Evolutionary conservation across 2,888 invertebrate genomes (phyloP).

Genomic region (Cotesia congregata): DNA sequence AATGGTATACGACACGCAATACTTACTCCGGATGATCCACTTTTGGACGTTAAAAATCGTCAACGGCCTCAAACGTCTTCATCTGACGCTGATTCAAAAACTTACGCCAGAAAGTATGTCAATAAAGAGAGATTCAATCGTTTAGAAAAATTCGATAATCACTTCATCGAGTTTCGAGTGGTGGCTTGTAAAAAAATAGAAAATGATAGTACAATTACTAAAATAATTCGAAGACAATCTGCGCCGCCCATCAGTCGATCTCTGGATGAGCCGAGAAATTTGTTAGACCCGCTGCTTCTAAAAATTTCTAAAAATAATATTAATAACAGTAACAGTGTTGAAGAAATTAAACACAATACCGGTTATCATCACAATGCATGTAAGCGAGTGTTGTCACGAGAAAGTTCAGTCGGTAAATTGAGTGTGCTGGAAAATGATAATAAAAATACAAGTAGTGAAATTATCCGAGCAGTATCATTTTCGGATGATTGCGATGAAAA

Average conservation of each 20-base stretch:
- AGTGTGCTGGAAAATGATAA: constrained; percentile 2
- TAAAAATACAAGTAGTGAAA: background rate
- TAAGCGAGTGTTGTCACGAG: constrained; percentile 11
- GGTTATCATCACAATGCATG: background rate
- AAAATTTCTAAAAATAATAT: constrained; percentile 36
- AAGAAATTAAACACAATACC: constrained; percentile 30
- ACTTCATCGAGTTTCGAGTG: constrained; percentile 60
- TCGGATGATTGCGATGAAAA: constrained; percentile 26
- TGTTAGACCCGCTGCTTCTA: constrained; percentile 40
- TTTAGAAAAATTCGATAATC: constrained; percentile 54
- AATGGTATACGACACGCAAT: constrained; percentile 81
- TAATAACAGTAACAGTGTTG: constrained; percentile 15
- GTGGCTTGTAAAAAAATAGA: constrained; percentile 53
- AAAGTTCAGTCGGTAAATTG: constrained; percentile 28
- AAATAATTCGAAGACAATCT: constrained; percentile 55
- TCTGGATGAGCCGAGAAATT: constrained; percentile 19
- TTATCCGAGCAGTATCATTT: constrained; percentile 19
- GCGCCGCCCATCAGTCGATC: constrained; percentile 50
- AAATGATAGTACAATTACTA: constrained; percentile 39
- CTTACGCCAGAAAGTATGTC: constrained; percentile 52
- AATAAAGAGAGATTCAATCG: constrained; percentile 40
- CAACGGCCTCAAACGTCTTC: constrained; percentile 53
- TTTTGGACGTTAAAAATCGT: constrained; percentile 54
- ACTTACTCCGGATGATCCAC: constrained; percentile 76
- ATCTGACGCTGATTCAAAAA: constrained; percentile 47